Base-by-base conservation (phyloP, 2,113 vertebrate species). In the Prinia subflava region DNA sequence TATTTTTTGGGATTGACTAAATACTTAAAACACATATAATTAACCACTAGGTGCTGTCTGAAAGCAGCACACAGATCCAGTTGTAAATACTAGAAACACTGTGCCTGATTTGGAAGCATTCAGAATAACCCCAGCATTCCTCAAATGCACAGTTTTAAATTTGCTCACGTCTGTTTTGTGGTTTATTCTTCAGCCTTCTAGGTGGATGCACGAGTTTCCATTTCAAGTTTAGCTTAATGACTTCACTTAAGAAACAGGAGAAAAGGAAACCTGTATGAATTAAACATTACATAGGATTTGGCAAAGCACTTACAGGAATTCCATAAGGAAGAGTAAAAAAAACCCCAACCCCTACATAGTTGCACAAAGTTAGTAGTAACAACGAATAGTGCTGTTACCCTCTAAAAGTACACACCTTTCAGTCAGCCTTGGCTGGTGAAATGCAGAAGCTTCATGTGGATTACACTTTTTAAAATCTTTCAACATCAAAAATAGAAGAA, bases 361-460 rank as follows among this genome's bases (percentile, higher is more conserved):
- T 90, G 60, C 39, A 44, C 27, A 37, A 41, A 65, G 41, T 87
- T 87, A 93, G 69, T 30, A 94, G 49, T 53, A 83, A 76, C 74
- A 92, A 55, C 0, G 1, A 92, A 84, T 27, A 71, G 31, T 35
- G 44, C 42, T 78, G 60, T 92, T 95, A 53, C 60, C 7, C 2
- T 94, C 59, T 91, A 42, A 70, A 95, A 92, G 83, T 15, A 59
- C 42, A 74, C 62, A 82, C 33, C 90, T 91, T 89, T 83, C 89
- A 81, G 65, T 95, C 75, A 69, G 50, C 83, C 35, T 83, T 96
- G 83, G 67, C 86, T 87, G 84, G 37, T 92, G 89, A 97, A 97
- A 96, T 89, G 90, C 92, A 96, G 97, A 95, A 95, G 90, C 94
- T 96, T 90, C 92, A 95, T 78, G 70, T 95, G 89, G 80, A 97